These are phyloP conservation scores for Agrypnus murinus DNA, from an alignment of 2,888 invertebrate genomes.

Conservation along the genomic window DNA sequence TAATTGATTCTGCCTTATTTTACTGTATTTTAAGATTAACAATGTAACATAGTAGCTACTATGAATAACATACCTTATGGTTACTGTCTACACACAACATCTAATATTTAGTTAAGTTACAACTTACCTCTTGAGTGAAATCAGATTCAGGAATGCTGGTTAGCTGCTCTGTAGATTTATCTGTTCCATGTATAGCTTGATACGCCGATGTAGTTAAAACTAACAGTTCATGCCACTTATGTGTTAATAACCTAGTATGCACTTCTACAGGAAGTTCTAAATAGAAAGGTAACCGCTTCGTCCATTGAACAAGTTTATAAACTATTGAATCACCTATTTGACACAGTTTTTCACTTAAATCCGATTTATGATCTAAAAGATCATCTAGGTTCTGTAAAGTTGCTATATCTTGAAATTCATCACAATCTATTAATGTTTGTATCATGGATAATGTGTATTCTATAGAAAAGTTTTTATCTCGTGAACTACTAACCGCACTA, in stretches of 20 bases:
- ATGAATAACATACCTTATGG: too few species aligned
- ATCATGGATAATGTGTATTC: constrained; percentile 93
- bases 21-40: too few species aligned
- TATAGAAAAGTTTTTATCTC: constrained; percentile 85
- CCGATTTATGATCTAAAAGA: constrained; percentile 91
- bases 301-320: constrained; percentile 99
- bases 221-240: constrained; percentile 98
- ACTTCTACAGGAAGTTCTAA: constrained; percentile 96
- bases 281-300: constrained; percentile 97
- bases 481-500: constrained; percentile 90
- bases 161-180: constrained; percentile 57
- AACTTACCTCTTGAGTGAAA: constrained; percentile 88
- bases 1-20: too few species aligned
- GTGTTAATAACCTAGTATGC: constrained; percentile 95
- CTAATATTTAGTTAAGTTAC: too few species aligned
- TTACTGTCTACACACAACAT: too few species aligned
- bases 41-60: too few species aligned
- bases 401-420: constrained; percentile 97
- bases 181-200: constrained; percentile 85
- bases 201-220: constrained; percentile 95
- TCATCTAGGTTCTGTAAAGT: constrained; percentile 93
- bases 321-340: constrained; percentile 98
- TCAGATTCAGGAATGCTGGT: constrained; percentile 79
- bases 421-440: constrained; percentile 94
- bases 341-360: constrained; percentile 93